Evolutionary conservation across 1,140 invertebrate species (phyloP), one percentile per base, ranked within the genome.

Genomic region (Drosophila grimshawi): DNA sequence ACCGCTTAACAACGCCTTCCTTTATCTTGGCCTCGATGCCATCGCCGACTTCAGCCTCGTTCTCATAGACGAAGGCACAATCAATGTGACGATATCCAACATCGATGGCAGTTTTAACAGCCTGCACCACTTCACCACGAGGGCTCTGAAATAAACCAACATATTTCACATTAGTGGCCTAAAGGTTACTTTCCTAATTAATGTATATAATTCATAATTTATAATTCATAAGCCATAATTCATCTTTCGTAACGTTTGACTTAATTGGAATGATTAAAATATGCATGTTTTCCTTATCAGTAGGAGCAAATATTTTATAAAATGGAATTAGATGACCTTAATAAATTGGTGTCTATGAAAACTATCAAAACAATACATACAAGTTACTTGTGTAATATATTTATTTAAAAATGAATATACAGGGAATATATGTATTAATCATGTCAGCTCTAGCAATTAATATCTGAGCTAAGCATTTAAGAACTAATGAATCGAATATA

Each of bases 61-160:
- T 97, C 59, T 94, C 94, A 91, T 97, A 97, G 19, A 95, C 93
- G 79, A 94, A 94, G n/a, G 97, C 97, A 93, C 96, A 96, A 91
- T 98, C 97, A 78, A 98, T 94, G 91, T 97, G 96, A 2, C 97
- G 92, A 92, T 98, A 98, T 1, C 97, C 97, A 61, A 94, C 92
- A 81, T 96, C 94, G 56, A 97, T 95, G 35, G 97, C 97, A 72
- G 94, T 93, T 81, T 95, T 96, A 2, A 97, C 96, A 4, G 96
- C 96, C 83, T 95, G 93, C 5, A 93, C 93, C 0, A 97, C 96
- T 90, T 96, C 94, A 64, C 95, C 95, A 3, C 95, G 94, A 67
- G 95, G 94, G 3, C 96, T 96, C 95, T 96, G 81, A 49, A 93
- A 92, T 19, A 80, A 85, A 48, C 92, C 41, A 57, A 61, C 30